Conservation (phyloP, 2,113 vertebrate species). For the Acanthisitta chloris region DNA sequence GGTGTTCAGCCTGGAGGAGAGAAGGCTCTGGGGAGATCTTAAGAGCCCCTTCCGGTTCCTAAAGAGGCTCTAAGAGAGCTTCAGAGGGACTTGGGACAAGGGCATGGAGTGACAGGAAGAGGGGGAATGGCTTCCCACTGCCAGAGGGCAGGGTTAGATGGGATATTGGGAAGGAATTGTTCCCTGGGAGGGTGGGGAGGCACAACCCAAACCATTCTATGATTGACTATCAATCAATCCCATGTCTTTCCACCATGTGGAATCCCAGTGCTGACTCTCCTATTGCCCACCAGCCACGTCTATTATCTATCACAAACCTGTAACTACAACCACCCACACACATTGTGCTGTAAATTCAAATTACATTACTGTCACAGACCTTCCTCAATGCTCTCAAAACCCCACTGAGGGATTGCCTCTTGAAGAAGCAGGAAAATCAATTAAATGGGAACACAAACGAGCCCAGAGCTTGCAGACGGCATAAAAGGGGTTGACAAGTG, state of each 20-base stretch:
- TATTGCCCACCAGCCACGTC: not conserved
- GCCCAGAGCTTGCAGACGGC: not conserved
- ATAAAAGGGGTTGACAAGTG: not conserved
- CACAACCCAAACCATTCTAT: not conserved
- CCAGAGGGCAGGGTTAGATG: not conserved
- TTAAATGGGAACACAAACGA: not conserved
- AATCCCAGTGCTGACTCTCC: fast-evolving
- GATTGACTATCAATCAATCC: too few species aligned
- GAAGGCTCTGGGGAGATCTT: not conserved
- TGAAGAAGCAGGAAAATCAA: not conserved
- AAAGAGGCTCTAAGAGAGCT: not conserved
- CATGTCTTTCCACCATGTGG: too few species aligned
- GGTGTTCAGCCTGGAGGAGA: not conserved
- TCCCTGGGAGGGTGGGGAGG: fast-evolving
- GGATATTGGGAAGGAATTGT: not conserved
- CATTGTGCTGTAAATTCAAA: not conserved
- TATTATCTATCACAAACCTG: not conserved
- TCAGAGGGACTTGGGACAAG: not conserved
- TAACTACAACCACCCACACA: fast-evolving
- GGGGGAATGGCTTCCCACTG: not conserved
- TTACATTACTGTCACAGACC: too few species aligned
- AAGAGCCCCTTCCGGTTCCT: not conserved
- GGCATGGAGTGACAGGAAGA: not conserved
- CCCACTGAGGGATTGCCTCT: not conserved
- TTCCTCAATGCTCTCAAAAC: not conserved